These are phyloP conservation scores for Catostylus mosaicus DNA, from an alignment of 30 jellyfish, hydroid and myxozoan genomes.

Conservation along the genomic window DNA sequence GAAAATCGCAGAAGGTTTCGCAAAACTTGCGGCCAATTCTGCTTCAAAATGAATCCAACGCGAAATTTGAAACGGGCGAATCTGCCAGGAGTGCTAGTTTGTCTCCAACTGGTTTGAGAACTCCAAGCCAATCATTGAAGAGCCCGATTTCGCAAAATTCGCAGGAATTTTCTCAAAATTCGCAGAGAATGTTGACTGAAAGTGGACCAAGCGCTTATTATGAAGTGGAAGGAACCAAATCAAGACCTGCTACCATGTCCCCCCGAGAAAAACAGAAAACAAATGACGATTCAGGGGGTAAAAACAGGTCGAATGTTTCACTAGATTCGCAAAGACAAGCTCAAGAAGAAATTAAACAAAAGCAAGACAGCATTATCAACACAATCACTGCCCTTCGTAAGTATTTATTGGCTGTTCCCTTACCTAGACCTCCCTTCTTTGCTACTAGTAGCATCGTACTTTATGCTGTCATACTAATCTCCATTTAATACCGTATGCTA, in stretches of 20 bases:
- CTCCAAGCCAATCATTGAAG: background rate
- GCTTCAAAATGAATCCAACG: background rate
- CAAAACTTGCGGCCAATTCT: too few relatives aligned
- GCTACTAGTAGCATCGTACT: too few relatives aligned
- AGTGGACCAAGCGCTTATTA: background rate
- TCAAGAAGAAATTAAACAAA: constrained; percentile 34
- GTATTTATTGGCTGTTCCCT: background rate
- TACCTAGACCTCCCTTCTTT: too few relatives aligned
- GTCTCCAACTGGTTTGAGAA: background rate
- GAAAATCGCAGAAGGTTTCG: background rate
- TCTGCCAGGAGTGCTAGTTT: background rate
- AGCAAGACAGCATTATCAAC: constrained; percentile 38
- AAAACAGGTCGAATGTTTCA: constrained; percentile 8
- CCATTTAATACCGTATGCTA: too few relatives aligned
- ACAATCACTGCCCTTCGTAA: constrained; percentile 43
- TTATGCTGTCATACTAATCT: too few relatives aligned
- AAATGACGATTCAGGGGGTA: constrained; percentile 3
- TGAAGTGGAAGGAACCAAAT: background rate
- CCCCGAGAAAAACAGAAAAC: constrained; percentile 4
- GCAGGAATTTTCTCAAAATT: background rate
- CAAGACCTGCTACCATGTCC: background rate
- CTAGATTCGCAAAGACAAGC: background rate
- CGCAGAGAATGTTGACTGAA: background rate
- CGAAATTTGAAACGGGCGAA: background rate
- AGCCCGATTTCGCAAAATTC: too few relatives aligned